These are phyloP conservation scores for Nesoenas mayeri DNA, from an alignment of 2,113 vertebrate species.

Conservation along the genomic window DNA sequence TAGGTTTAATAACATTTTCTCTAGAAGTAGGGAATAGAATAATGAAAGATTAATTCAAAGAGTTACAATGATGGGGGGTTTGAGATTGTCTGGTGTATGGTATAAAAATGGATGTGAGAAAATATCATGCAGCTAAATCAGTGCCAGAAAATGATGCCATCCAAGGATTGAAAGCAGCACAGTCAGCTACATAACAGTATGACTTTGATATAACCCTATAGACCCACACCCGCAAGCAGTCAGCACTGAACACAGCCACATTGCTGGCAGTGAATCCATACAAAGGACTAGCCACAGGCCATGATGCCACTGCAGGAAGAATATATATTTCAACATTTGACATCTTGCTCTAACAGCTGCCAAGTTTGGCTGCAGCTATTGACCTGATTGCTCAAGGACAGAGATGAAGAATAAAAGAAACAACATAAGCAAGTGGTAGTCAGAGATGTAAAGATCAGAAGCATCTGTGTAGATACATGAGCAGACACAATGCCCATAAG, in stretches of 20 bases:
- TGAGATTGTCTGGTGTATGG: background rate
- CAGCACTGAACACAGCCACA: background rate
- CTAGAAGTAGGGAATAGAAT: background rate
- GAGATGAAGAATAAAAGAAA: background rate
- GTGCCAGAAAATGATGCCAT: slow-evolving; percentile 36
- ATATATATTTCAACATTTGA: slow-evolving; percentile 70
- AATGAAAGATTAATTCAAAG: background rate
- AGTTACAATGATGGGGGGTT: background rate
- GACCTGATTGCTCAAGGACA: slow-evolving; percentile 68
- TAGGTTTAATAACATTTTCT: background rate
- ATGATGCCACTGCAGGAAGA: slow-evolving; percentile 52
- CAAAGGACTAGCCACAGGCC: slow-evolving; percentile 39
- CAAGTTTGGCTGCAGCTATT: slow-evolving; percentile 60
- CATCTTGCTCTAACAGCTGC: slow-evolving; percentile 57
- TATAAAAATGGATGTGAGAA: background rate
- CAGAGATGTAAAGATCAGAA: slow-evolving; percentile 13
- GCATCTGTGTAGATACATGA: background rate
- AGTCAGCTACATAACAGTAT: slow-evolving; percentile 30
- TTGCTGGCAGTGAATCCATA: slow-evolving; percentile 44
- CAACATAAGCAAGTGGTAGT: background rate
- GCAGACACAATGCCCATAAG: background rate
- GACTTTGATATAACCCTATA: slow-evolving; percentile 47
- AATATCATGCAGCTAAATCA: slow-evolving; percentile 35
- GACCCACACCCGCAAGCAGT: background rate
- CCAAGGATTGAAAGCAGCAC: slow-evolving; percentile 11